These are phyloP conservation scores for Drosophila pandora DNA, from an alignment of 1,140 invertebrate genomes.

Conservation along the genomic window DNA sequence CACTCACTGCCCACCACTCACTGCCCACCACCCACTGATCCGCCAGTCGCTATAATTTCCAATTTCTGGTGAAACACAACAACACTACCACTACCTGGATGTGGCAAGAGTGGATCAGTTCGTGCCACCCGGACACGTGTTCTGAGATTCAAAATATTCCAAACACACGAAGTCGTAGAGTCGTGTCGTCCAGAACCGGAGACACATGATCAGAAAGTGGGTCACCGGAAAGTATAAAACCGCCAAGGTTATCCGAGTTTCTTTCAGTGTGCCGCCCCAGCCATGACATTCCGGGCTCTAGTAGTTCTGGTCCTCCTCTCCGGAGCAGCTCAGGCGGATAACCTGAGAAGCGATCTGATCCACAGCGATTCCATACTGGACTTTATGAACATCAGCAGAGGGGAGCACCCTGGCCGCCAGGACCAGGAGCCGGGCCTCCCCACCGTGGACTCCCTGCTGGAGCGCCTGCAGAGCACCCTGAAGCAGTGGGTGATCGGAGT, in stretches of 20 bases:
- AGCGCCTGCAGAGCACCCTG: conserved; percentile 31
- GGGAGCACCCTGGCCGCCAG: background rate
- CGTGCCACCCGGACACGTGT: conserved; percentile 10
- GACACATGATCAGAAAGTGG: background rate
- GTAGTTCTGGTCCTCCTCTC: background rate
- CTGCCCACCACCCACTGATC: conserved; percentile 2
- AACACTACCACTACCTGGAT: conserved; percentile 11
- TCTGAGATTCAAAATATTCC: background rate
- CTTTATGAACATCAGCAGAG: background rate
- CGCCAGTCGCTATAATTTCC: background rate
- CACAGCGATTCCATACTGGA: background rate
- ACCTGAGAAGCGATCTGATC: background rate
- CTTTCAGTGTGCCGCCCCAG: conserved; percentile 3
- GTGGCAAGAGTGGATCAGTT: conserved; percentile 17
- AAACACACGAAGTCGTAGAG: conserved; percentile 1
- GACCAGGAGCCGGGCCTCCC: background rate
- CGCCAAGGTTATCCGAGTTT: background rate
- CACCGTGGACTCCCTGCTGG: conserved; percentile 1
- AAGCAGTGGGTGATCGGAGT: conserved; percentile 6
- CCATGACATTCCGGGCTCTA: conserved; percentile 20
- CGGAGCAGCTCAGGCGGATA: background rate
- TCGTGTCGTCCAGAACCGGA: conserved; percentile 22
- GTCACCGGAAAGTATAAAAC: conserved; percentile 21
- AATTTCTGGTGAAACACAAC: background rate
- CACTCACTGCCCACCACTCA: background rate